Percentiles rank a stretch among this genome's conserved stretches.
These are phyloP conservation scores for Carterocephalus palaemon DNA, from an alignment of 2,888 invertebrate species.

Conservation along the genomic window DNA sequence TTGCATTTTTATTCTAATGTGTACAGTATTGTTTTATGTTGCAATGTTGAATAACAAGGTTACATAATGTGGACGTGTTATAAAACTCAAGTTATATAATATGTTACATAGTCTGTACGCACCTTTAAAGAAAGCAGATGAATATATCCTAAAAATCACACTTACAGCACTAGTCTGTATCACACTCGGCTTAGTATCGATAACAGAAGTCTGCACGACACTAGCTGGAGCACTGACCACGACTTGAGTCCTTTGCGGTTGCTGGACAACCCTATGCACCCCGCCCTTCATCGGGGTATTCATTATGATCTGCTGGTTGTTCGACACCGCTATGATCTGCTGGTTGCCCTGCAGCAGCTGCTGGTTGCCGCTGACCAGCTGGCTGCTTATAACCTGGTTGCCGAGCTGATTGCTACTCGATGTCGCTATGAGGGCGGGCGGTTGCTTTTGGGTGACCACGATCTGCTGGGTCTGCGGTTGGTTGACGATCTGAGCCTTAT, in stretches of 20 bases:
- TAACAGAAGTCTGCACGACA: slow-evolving; percentile 38
- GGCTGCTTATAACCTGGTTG: slow-evolving; percentile 28
- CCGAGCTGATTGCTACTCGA: slow-evolving; percentile 48
- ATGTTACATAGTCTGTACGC: no score
- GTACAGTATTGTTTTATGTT: no score
- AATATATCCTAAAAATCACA: slow-evolving; percentile 14
- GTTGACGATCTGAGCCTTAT: slow-evolving; percentile 74
- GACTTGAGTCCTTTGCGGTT: slow-evolving; percentile 53
- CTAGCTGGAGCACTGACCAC: slow-evolving; percentile 38
- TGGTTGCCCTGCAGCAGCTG: slow-evolving; percentile 56
- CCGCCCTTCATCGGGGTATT: slow-evolving; percentile 57
- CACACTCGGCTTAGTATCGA: slow-evolving; percentile 50
- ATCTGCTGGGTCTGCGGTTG: slow-evolving; percentile 60
- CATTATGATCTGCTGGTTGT: slow-evolving; percentile 66
- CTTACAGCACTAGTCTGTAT: slow-evolving; percentile 53
- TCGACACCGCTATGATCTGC: slow-evolving; percentile 64
- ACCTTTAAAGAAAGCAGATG: not conserved
- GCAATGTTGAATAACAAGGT: no score
- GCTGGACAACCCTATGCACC: slow-evolving; percentile 55
- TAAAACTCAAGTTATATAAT: no score
- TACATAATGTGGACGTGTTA: no score
- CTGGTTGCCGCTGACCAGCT: slow-evolving; percentile 39
- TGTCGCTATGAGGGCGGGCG: slow-evolving; percentile 60
- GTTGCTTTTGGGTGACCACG: slow-evolving; percentile 65
- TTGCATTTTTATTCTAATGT: no score